Evolutionary conservation across 2,113 vertebrate genomes (phyloP).

Genomic region (Gobius niger): DNA sequence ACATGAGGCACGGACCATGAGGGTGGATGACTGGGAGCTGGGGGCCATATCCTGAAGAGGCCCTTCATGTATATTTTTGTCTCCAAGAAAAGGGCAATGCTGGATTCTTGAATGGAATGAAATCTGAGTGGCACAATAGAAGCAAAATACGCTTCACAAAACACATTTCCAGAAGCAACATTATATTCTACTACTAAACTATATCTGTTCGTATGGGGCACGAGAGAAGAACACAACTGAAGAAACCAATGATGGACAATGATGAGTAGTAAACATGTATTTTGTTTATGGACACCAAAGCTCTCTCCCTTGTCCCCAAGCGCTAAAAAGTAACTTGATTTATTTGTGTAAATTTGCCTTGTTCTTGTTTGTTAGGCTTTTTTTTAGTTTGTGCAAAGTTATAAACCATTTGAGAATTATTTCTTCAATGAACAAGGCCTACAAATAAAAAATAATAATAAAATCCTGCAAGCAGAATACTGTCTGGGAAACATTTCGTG

Average conservation of each 20-base stretch:
- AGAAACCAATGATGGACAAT: too few relatives aligned
- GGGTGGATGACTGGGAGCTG: not conserved
- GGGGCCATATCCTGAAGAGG: slow-evolving; percentile 4
- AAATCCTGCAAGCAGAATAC: not conserved
- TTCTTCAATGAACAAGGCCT: not conserved
- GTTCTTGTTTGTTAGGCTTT: too few relatives aligned
- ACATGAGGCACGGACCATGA: not conserved
- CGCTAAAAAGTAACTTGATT: too few relatives aligned
- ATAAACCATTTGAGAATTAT: too few relatives aligned
- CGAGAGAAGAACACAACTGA: too few relatives aligned
- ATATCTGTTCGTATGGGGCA: too few relatives aligned
- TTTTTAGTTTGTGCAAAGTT: too few relatives aligned
- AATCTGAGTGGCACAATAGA: slow-evolving; percentile 9
- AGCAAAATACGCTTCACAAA: not conserved
- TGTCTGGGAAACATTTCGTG: not conserved
- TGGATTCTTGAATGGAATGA: slow-evolving; percentile 8
- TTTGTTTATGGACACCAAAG: too few relatives aligned
- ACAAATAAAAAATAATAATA: not conserved
- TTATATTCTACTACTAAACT: too few relatives aligned
- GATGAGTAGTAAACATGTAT: too few relatives aligned
- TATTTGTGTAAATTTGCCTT: too few relatives aligned
- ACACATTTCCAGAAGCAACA: not conserved
- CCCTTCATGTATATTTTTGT: not conserved
- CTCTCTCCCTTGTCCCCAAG: too few relatives aligned
- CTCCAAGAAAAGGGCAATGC: not conserved